Base-by-base conservation (phyloP, 2,797 vertebrate species). In the Neosilurus hyrtlii region DNA sequence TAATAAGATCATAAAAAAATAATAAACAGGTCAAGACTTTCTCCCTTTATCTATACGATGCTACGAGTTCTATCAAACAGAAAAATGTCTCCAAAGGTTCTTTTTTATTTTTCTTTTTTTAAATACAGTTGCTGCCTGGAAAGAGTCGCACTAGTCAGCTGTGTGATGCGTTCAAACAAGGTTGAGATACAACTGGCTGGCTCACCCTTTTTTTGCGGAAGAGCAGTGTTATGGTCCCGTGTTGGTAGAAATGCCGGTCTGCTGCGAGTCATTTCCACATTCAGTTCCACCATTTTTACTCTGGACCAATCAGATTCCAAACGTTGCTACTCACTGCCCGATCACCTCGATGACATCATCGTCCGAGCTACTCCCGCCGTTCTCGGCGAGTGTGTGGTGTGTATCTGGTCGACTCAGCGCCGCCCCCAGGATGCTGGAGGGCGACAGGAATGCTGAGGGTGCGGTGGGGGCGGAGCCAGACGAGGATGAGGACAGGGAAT, bases 271-370 rank as follows among this genome's bases (percentile, higher is more conserved):
- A 57, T 87, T 90, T 92, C 92, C 93, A 91, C 89, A 91, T 91
- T 80, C 87, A 87, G 92, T 92, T 92, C 91, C 90, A 76, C 82
- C 74, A 87, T 83, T 90, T 82, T 84, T 14, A 14, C 49, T 26
- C 57, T 67, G 26, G 7, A 71, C 84, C 82, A 59, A 79, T 57
- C 22, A 62, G 62, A 62, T 79, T 79, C 66, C 37, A 1, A 26
- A 12, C 2, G 24, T 35, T 4, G 26, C 54, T 0, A 22, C 70
- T 87, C 96, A 99, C 89, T 99, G 96, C 91, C 97, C 97, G 52
- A 94, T 98, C 91, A 99, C 97, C 91, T 99, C 98, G 85, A 99
- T 99, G 80, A 99, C 97, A 66, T 99, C 98, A 4, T 96, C 95
- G 18, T 99, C 98, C 43, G 97, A 98, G 89, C 97, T 98, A 89